These are phyloP conservation scores for Pantelozetes paolii DNA, from an alignment of 2,888 invertebrate species.

Conservation along the genomic window DNA sequence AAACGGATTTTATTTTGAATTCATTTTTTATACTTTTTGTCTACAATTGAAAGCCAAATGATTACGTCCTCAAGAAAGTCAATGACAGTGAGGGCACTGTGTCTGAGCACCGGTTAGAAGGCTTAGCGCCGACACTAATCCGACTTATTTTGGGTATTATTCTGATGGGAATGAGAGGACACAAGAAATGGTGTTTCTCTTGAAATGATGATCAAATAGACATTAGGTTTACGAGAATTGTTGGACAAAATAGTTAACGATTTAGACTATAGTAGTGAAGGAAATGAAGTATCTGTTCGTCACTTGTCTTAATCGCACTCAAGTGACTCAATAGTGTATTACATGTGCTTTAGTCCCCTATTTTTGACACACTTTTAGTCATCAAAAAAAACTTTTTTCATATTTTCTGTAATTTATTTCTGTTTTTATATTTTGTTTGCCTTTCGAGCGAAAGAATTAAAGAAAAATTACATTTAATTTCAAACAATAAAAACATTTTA, in stretches of 20 bases:
- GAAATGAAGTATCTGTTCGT: slow-evolving; percentile 11
- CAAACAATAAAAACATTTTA: too few relatives aligned
- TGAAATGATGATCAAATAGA: slow-evolving; percentile 3
- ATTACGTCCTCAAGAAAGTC: too few relatives aligned
- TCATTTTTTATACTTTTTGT: too few relatives aligned
- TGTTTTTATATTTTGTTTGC: too few relatives aligned
- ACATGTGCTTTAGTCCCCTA: neutral
- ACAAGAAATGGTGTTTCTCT: neutral
- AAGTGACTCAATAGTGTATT: neutral
- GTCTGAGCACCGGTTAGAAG: neutral
- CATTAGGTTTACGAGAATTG: slow-evolving; percentile 10
- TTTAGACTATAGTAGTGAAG: slow-evolving; percentile 2
- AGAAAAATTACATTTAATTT: too few relatives aligned
- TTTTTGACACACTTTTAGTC: neutral
- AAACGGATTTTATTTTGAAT: too few relatives aligned
- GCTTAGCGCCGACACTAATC: neutral
- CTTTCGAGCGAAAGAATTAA: too few relatives aligned
- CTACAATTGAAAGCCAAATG: too few relatives aligned
- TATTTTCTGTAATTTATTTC: neutral
- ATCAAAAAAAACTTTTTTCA: neutral
- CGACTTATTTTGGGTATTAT: slow-evolving; percentile 1
- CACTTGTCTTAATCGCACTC: neutral
- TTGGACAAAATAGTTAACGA: slow-evolving; percentile 15
- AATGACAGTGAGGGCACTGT: too few relatives aligned
- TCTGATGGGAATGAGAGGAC: neutral